Conservation (phyloP, 2,113 vertebrate genomes). For the Gracilinanus agilis region DNA sequence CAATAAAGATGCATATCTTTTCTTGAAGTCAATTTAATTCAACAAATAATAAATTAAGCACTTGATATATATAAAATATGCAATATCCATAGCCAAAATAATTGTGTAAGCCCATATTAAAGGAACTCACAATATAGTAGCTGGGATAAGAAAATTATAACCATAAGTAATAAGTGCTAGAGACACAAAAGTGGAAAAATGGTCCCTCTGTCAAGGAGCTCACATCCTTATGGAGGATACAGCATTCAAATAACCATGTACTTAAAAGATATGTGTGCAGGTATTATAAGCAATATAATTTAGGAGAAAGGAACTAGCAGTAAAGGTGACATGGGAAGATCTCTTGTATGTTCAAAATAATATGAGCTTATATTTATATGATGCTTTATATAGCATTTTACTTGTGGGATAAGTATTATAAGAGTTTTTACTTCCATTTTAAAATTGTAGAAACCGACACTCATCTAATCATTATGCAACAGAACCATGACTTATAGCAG, state of each 20-base stretch:
- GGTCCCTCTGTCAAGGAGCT: not conserved
- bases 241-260: not conserved
- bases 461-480: not conserved
- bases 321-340: not conserved
- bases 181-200: not conserved
- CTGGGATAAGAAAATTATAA: not conserved
- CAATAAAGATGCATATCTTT: not conserved
- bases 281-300: not conserved
- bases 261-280: not conserved
- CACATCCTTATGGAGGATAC: not conserved
- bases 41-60: not conserved
- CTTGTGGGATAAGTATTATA: not conserved
- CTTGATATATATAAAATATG: not conserved
- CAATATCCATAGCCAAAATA: not conserved
- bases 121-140: not conserved
- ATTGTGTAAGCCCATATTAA: not conserved
- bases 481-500: not conserved
- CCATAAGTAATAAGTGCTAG: not conserved
- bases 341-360: not conserved
- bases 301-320: not conserved
- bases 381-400: not conserved
- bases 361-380: not conserved
- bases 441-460: not conserved
- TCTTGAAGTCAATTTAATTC: not conserved
- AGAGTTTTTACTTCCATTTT: not conserved